phyloP scores from a whole-genome alignment of 1,140 invertebrate genomes.

The Periplaneta americana region DNA sequence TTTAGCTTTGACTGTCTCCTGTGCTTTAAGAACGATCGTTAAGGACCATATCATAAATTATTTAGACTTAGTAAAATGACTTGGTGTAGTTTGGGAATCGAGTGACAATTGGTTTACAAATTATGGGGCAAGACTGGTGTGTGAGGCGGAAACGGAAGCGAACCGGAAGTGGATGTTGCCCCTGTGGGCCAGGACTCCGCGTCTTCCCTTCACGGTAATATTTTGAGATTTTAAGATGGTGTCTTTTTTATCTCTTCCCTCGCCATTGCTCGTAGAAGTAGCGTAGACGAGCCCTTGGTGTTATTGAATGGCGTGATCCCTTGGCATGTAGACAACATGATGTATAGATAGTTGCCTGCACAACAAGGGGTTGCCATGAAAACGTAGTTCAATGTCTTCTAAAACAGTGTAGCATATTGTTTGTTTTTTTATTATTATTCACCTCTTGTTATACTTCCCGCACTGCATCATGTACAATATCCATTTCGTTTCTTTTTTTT shows the following conservation, averaged over 20 bases:
- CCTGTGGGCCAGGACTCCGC: slow-evolving; percentile 43
- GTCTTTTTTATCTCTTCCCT: background rate
- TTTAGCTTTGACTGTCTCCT: background rate
- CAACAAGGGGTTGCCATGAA: background rate
- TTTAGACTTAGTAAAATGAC: background rate
- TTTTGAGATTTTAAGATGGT: no score
- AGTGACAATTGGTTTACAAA: background rate
- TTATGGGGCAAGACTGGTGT: slow-evolving; percentile 67
- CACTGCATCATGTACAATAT: background rate
- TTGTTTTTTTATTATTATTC: background rate
- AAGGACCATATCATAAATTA: background rate
- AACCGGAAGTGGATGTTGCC: slow-evolving; percentile 48
- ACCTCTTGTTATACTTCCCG: background rate
- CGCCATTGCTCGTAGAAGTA: background rate
- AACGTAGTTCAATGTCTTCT: background rate
- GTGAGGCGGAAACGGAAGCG: slow-evolving; percentile 59
- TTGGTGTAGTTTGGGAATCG: background rate
- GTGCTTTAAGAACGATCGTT: background rate
- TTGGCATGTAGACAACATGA: background rate
- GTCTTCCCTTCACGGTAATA: slow-evolving; percentile 49
- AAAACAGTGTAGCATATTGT: background rate
- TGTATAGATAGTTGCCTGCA: background rate
- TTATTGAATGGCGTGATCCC: background rate
- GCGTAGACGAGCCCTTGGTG: background rate
- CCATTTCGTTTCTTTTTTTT: background rate